Conservation (phyloP, 2,888 invertebrate genomes). For the Oligia latruncula region DNA sequence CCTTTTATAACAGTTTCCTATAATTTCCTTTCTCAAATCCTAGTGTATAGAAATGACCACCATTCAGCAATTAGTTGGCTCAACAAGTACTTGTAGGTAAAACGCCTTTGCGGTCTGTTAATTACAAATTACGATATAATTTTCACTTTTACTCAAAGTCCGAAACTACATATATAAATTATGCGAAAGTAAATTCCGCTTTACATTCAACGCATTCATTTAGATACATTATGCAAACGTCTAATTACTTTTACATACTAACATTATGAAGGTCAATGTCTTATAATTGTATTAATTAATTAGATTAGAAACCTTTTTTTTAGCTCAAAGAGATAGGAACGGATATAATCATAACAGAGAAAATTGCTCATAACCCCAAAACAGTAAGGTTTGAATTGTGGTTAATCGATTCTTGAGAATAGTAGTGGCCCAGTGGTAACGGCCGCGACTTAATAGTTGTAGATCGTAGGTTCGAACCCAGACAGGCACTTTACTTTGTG, state of each 20-base stretch:
- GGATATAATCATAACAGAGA: not conserved
- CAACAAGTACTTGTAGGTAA: conserved; percentile 20
- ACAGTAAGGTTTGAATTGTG: not conserved
- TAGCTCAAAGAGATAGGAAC: not conserved
- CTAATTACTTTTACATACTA: conserved; percentile 46
- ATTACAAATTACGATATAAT: conserved; percentile 72
- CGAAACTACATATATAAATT: conserved; percentile 61
- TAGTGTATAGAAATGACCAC: conserved; percentile 11
- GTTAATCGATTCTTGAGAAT: not conserved
- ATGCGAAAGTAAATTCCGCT: conserved; percentile 72
- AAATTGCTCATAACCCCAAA: not conserved
- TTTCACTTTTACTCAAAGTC: conserved; percentile 77
- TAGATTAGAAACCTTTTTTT: conserved; percentile 4
- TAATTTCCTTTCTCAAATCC: not conserved
- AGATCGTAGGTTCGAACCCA: too few relatives aligned
- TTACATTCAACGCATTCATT: conserved; percentile 47
- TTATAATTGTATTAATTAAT: conserved; percentile 21
- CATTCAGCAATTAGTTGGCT: conserved; percentile 41
- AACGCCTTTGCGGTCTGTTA: conserved; percentile 70
- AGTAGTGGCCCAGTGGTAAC: too few relatives aligned
- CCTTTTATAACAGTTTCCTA: not conserved
- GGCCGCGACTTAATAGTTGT: too few relatives aligned
- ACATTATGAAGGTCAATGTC: conserved; percentile 57
- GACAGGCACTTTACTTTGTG: too few relatives aligned
- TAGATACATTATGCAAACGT: conserved; percentile 26